phyloP scores from a whole-genome alignment of 2,888 invertebrate genomes.

The Eupithecia tripunctaria region DNA sequence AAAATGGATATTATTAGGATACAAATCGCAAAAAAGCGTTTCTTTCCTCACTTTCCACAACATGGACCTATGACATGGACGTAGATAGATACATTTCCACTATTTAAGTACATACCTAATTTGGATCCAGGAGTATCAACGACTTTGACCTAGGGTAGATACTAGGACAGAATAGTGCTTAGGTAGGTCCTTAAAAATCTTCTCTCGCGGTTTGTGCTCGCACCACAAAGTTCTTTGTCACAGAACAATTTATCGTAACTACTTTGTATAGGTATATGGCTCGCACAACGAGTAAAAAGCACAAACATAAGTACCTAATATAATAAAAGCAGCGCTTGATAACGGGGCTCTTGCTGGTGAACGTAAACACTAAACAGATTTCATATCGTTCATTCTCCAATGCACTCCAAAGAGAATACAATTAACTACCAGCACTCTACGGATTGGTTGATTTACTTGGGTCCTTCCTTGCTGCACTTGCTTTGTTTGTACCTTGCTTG shows the following conservation, averaged over 20 bases:
- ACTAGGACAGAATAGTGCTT: not conserved
- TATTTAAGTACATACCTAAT: conserved; percentile 1
- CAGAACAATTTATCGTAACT: too few species aligned
- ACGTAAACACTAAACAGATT: not conserved
- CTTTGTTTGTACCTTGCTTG: too few species aligned
- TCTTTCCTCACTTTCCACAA: not conserved
- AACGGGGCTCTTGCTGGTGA: not conserved
- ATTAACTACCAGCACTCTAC: too few species aligned
- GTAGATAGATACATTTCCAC: too few species aligned
- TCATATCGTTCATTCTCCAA: not conserved
- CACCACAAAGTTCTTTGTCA: too few species aligned
- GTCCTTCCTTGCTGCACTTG: too few species aligned
- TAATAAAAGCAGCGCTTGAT: not conserved
- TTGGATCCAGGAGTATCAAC: not conserved
- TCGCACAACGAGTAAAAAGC: not conserved
- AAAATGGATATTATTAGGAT: not conserved
- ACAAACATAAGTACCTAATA: too few species aligned
- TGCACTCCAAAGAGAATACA: too few species aligned
- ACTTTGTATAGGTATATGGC: too few species aligned
- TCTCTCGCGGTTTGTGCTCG: not conserved
- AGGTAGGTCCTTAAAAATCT: too few species aligned
- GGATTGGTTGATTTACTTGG: too few species aligned
- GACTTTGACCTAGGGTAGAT: not conserved
- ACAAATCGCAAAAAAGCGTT: not conserved
- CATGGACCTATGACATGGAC: too few species aligned